These are phyloP conservation scores for Muscicapa striata DNA, from an alignment of 2,797 vertebrate species.

Conservation along the genomic window DNA sequence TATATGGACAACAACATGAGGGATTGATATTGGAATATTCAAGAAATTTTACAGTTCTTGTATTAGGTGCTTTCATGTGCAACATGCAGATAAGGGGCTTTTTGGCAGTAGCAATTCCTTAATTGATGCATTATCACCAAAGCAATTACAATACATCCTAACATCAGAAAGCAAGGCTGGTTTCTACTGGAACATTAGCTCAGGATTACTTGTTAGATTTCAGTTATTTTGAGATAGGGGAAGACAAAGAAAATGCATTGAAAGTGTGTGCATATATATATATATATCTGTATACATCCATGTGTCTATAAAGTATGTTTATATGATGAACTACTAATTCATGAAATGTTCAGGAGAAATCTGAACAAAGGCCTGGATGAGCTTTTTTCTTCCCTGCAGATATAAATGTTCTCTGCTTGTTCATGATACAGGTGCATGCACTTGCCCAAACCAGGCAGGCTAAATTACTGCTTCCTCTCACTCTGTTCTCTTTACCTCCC, in stretches of 20 bases:
- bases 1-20: not conserved
- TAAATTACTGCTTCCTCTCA: not conserved
- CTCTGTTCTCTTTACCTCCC: not conserved
- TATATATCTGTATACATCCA: too few relatives aligned
- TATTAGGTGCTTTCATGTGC: fast-evolving
- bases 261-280: not conserved
- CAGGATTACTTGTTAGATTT: not conserved
- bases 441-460: not conserved
- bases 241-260: not conserved
- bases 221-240: not conserved
- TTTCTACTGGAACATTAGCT: not conserved
- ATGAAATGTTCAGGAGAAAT: not conserved
- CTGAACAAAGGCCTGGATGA: not conserved
- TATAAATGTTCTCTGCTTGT: not conserved
- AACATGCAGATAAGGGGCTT: not conserved
- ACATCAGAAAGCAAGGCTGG: not conserved
- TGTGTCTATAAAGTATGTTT: not conserved
- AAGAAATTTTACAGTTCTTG: not conserved
- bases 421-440: not conserved
- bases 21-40: not conserved
- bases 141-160: not conserved
- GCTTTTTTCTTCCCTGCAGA: not conserved
- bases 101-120: not conserved
- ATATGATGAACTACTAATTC: not conserved
- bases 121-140: not conserved